Conservation (phyloP, 2,797 vertebrate genomes). For the Nannoperca obscura region DNA sequence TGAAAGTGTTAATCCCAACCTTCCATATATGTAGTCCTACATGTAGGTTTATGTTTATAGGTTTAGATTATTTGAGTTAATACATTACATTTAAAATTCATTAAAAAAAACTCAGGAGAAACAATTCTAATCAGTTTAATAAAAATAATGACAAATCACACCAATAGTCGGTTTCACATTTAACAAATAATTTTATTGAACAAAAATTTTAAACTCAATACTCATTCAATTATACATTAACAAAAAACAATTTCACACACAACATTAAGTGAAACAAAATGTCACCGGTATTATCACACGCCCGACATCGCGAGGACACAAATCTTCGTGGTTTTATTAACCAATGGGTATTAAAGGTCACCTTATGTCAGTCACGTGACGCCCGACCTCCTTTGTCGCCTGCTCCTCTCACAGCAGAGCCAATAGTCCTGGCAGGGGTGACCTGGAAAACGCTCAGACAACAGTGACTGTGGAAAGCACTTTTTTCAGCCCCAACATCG, state of each 20-base stretch:
- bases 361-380: conserved; percentile 59
- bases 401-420: conserved; percentile 53
- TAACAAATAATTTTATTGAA: conserved; percentile 41
- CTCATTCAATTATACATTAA: background rate
- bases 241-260: background rate
- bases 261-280: background rate
- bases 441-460: conserved; percentile 84
- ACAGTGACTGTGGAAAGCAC: conserved; percentile 74
- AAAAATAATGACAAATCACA: too few species aligned
- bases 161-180: background rate
- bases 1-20: too few species aligned
- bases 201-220: background rate
- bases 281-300: background rate
- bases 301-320: background rate
- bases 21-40: too few species aligned
- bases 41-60: background rate
- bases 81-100: too few species aligned
- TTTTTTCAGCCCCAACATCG: conserved; percentile 23
- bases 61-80: too few species aligned
- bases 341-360: conserved; percentile 51
- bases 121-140: too few species aligned
- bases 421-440: conserved; percentile 49
- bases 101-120: too few species aligned
- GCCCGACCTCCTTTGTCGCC: conserved; percentile 38
- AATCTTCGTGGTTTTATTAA: background rate